Evolutionary conservation across 2,888 invertebrate species (phyloP).

Genomic region (Petrophora chlorosata): DNA sequence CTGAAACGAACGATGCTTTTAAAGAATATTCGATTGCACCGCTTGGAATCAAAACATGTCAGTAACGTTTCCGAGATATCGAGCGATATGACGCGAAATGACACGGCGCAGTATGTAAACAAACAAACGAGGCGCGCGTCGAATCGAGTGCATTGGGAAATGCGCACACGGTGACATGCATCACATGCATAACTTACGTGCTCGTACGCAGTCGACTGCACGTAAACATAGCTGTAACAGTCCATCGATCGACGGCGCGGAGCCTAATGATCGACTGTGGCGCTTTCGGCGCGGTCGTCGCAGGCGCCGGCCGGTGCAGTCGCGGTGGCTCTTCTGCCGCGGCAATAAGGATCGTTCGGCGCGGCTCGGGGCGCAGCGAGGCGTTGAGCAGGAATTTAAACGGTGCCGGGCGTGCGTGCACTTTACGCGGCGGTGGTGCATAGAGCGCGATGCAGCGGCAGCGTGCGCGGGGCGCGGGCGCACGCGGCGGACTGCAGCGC

Average conservation of each 20-base stretch:
- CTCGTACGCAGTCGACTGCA: slow-evolving; percentile 53
- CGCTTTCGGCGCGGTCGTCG: slow-evolving; percentile 32
- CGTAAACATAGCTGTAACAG: slow-evolving; percentile 63
- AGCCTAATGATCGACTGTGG: slow-evolving; percentile 41
- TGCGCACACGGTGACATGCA: slow-evolving; percentile 67
- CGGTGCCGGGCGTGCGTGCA: slow-evolving; percentile 43
- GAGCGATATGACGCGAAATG: slow-evolving; percentile 31
- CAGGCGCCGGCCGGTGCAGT: slow-evolving; percentile 7
- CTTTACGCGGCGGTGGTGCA: slow-evolving; percentile 46
- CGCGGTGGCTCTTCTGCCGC: slow-evolving; percentile 9
- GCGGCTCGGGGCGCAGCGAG: slow-evolving; percentile 19
- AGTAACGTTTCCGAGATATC: slow-evolving; percentile 26
- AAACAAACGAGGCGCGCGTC: slow-evolving; percentile 63
- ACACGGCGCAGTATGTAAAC: slow-evolving; percentile 56
- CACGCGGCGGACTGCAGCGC: slow-evolving; percentile 55
- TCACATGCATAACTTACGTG: slow-evolving; percentile 76
- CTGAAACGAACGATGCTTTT: slow-evolving; percentile 33
- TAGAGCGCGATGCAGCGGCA: slow-evolving; percentile 53
- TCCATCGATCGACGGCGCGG: slow-evolving; percentile 50
- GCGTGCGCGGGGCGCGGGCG: slow-evolving; percentile 66
- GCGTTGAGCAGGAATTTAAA: slow-evolving; percentile 35
- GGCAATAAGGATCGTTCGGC: slow-evolving; percentile 19
- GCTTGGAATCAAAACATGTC: slow-evolving; percentile 27
- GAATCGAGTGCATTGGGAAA: slow-evolving; percentile 64
- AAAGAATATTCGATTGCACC: slow-evolving; percentile 17